A percentile compares a stretch with the other conserved stretches of the same genome.
These are phyloP conservation scores for Rhea americana DNA, from an alignment of 2,113 vertebrate species.

Conservation along the genomic window DNA sequence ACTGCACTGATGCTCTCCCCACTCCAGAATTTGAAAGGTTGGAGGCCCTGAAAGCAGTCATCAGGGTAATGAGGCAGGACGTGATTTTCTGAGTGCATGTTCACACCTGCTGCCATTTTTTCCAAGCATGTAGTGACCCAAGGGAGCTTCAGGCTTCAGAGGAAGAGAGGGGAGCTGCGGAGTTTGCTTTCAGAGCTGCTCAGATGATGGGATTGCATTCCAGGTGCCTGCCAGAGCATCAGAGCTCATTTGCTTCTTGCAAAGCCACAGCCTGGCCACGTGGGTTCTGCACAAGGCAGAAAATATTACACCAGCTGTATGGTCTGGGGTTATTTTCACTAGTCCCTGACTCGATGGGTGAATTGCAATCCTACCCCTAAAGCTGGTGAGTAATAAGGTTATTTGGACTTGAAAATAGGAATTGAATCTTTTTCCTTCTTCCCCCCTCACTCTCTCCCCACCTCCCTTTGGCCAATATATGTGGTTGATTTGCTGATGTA, in stretches of 20 bases:
- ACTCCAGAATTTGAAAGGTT: too few relatives aligned
- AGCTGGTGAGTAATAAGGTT: background rate
- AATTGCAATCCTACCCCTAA: background rate
- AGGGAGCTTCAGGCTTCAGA: background rate
- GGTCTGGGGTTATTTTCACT: background rate
- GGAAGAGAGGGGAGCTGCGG: background rate
- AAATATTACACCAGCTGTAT: background rate
- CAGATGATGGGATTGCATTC: background rate
- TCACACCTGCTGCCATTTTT: background rate
- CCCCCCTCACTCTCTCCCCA: background rate
- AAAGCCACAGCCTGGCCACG: rapidly evolving
- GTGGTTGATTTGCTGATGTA: constrained; percentile 30
- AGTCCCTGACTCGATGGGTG: background rate
- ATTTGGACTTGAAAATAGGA: background rate
- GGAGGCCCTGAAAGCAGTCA: background rate
- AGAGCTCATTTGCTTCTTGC: background rate
- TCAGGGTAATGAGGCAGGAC: background rate
- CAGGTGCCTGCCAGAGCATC: background rate
- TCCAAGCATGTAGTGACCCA: background rate
- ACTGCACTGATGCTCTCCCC: too few relatives aligned
- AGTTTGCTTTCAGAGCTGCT: background rate
- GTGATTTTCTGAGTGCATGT: background rate
- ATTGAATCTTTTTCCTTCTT: background rate
- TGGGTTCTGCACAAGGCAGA: background rate
- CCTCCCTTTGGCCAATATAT: constrained; percentile 30